A percentile compares a stretch with the other conserved stretches of the same genome.
These are phyloP conservation scores for Telmatochromis brachygnathus DNA, from an alignment of 2,113 vertebrate genomes.

Conservation along the genomic window DNA sequence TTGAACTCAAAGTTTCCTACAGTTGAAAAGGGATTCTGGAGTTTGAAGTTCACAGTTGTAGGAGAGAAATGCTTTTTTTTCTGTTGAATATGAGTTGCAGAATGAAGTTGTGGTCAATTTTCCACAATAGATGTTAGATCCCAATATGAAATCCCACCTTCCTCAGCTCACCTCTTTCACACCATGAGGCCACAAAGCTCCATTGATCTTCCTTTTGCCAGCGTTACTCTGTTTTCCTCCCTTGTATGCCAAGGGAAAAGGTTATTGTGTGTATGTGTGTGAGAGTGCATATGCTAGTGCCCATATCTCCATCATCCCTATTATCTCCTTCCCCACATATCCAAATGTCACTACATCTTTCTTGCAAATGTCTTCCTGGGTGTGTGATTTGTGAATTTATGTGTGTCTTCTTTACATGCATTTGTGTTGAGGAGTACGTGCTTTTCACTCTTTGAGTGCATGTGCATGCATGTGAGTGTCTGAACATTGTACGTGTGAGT, in stretches of 20 bases:
- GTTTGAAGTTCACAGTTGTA: background rate
- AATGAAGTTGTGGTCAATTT: slow-evolving; percentile 18
- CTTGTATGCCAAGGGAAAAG: slow-evolving; percentile 61
- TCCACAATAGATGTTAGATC: slow-evolving; percentile 31
- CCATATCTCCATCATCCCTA: slow-evolving; percentile 65
- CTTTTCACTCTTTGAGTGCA: background rate
- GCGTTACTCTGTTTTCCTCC: slow-evolving; percentile 53
- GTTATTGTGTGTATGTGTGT: slow-evolving; percentile 46
- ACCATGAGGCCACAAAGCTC: slow-evolving; percentile 62
- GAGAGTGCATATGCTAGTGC: slow-evolving; percentile 40
- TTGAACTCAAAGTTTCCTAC: background rate
- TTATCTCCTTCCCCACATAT: slow-evolving; percentile 63
- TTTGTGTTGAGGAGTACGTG: background rate
- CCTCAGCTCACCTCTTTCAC: slow-evolving; percentile 53
- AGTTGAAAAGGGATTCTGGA: background rate
- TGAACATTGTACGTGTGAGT: background rate
- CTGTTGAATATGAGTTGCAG: background rate
- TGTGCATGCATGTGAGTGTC: background rate
- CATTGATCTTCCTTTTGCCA: slow-evolving; percentile 57
- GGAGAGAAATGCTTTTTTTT: background rate
- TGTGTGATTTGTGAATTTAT: slow-evolving; percentile 17
- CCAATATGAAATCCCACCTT: slow-evolving; percentile 26
- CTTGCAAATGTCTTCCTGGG: slow-evolving; percentile 61
- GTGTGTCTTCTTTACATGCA: slow-evolving; percentile 7
- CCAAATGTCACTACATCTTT: slow-evolving; percentile 70